A percentile compares a stretch with the other conserved stretches of the same genome.
Evolutionary conservation across 2,888 invertebrate species (phyloP).

Genomic region (Ommatoiulus sabulosus): DNA sequence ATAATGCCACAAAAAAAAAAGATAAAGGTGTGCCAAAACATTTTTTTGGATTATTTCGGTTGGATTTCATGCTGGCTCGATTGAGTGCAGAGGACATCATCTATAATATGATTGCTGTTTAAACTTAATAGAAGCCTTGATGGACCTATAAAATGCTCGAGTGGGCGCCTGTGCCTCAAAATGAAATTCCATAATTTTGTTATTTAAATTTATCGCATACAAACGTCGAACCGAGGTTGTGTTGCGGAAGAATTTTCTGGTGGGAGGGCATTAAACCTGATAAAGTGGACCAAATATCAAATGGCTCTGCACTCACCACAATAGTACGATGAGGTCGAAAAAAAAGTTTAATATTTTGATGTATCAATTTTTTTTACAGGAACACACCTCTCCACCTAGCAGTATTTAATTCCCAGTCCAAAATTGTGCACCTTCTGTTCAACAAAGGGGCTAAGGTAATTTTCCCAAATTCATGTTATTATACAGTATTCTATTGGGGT

Average conservation of each 20-base stretch:
- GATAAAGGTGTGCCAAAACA: neutral
- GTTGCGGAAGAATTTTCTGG: neutral
- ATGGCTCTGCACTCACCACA: neutral
- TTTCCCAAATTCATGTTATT: neutral
- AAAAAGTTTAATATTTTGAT: neutral
- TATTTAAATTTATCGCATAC: neutral
- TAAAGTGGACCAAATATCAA: neutral
- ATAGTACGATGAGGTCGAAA: neutral
- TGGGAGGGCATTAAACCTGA: neutral
- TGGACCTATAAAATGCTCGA: neutral
- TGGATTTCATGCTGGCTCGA: neutral
- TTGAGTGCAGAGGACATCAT: neutral
- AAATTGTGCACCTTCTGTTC: conserved; percentile 54
- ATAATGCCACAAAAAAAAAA: neutral
- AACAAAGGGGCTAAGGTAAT: conserved; percentile 55
- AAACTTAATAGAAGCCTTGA: neutral
- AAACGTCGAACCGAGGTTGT: neutral
- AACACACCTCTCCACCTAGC: conserved; percentile 55
- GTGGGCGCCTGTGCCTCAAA: conserved; percentile 1
- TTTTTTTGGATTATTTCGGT: neutral
- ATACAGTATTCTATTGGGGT: too few species aligned
- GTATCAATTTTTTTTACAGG: conserved; percentile 16
- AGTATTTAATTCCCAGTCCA: conserved; percentile 55
- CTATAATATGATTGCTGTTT: neutral
- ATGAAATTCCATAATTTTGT: neutral